Conservation (phyloP, 2,797 vertebrate genomes). For the Tenualosa ilisha region DNA sequence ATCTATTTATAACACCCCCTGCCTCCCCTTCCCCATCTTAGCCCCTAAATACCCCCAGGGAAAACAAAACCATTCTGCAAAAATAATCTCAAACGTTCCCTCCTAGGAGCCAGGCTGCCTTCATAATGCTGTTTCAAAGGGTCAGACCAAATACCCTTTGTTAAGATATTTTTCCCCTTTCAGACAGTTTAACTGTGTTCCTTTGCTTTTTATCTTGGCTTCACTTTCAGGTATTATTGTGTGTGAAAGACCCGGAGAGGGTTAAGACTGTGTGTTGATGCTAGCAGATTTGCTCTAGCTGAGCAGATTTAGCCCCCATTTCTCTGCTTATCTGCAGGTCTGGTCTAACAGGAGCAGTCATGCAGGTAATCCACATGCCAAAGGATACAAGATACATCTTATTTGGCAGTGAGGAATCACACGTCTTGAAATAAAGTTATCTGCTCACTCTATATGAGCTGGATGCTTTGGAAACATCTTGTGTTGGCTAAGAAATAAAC, state of each 20-base stretch:
- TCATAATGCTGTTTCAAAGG: background rate
- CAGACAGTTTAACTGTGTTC: background rate
- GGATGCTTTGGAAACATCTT: background rate
- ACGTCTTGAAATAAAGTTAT: background rate
- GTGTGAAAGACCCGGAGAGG: background rate
- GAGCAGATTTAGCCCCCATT: background rate
- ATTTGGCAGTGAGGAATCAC: background rate
- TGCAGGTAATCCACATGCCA: background rate
- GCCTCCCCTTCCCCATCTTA: background rate
- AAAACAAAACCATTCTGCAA: slow-evolving; percentile 19
- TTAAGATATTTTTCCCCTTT: background rate
- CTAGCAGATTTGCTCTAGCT: background rate
- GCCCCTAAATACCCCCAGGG: background rate
- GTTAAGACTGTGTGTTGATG: background rate
- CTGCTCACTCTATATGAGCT: background rate
- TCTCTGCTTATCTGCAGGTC: background rate
- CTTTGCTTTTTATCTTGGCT: background rate
- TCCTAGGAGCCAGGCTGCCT: background rate
- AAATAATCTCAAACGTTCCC: background rate
- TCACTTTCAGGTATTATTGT: background rate
- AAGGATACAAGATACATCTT: background rate
- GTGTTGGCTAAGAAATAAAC: background rate
- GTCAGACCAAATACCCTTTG: background rate
- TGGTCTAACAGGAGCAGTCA: background rate
- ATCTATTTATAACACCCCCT: slow-evolving; percentile 9